Evolutionary conservation across 1,140 invertebrate genomes (phyloP).

Genomic region (Trichonephila inaurata): DNA sequence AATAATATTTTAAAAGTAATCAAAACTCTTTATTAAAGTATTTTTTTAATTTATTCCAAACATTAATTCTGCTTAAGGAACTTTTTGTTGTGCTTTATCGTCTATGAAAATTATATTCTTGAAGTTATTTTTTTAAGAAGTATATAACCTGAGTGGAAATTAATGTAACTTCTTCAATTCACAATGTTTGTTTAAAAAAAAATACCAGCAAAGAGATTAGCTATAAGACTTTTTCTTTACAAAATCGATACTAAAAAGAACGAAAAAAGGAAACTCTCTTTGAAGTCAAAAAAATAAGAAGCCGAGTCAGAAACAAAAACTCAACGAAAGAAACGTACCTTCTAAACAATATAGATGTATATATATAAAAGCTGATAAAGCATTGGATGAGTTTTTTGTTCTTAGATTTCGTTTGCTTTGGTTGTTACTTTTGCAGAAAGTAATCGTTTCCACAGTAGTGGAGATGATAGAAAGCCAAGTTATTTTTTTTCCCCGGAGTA

Average conservation of each 20-base stretch:
- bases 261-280: background rate
- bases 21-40: no score
- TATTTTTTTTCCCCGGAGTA: background rate
- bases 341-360: conserved; percentile 38
- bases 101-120: background rate
- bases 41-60: no score
- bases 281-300: conserved; percentile 24
- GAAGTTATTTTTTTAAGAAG: background rate
- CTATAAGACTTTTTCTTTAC: background rate
- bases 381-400: conserved; percentile 46
- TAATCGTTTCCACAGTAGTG: conserved; percentile 27
- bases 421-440: conserved; percentile 28
- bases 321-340: background rate
- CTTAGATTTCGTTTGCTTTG: conserved; percentile 44
- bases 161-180: conserved; percentile 13
- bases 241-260: background rate
- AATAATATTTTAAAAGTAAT: no score
- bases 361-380: conserved; percentile 46
- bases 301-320: background rate
- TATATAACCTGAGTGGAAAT: conserved; percentile 9
- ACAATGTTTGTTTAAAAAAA: background rate
- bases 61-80: background rate
- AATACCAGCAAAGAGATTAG: background rate
- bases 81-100: background rate
- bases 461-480: conserved; percentile 35